Percentiles rank a stretch among this genome's conserved stretches.
phyloP scores from a whole-genome alignment of 2,113 vertebrate genomes.

The Himantopus leucocephalus region DNA sequence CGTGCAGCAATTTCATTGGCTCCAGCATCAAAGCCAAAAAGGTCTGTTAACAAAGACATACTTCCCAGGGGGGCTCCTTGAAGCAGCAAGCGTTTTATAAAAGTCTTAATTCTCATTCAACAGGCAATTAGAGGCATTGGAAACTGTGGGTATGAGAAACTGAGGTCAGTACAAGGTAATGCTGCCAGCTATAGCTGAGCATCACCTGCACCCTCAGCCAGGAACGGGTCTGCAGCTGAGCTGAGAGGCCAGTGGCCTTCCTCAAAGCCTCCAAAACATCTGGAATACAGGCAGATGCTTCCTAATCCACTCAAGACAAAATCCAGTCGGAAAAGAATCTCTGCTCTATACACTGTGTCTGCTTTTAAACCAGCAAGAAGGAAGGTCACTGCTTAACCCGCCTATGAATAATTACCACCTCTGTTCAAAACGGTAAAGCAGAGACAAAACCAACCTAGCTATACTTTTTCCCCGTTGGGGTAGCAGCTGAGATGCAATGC shows the following conservation, averaged over 20 bases:
- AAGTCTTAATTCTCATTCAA: not conserved
- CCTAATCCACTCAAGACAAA: not conserved
- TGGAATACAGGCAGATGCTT: not conserved
- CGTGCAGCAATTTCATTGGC: not conserved
- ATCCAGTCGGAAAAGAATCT: not conserved
- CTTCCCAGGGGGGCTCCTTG: not conserved
- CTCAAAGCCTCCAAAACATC: not conserved
- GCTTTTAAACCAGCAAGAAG: not conserved
- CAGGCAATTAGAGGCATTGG: not conserved
- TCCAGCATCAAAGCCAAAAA: not conserved
- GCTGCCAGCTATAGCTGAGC: not conserved
- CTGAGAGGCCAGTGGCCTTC: not conserved
- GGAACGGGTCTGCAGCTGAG: not conserved
- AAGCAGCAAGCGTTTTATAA: not conserved
- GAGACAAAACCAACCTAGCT: not conserved
- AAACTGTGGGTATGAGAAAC: not conserved
- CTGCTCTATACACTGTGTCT: not conserved
- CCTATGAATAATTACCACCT: not conserved
- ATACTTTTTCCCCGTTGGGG: not conserved
- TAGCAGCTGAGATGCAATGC: not conserved
- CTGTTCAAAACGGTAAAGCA: not conserved
- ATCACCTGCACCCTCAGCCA: no score
- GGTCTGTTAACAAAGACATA: not conserved
- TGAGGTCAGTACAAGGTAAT: accelerated
- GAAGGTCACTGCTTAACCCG: not conserved